Evolutionary conservation across 2,113 vertebrate genomes (phyloP).

Genomic region (Thalassarche chlororhynchos): DNA sequence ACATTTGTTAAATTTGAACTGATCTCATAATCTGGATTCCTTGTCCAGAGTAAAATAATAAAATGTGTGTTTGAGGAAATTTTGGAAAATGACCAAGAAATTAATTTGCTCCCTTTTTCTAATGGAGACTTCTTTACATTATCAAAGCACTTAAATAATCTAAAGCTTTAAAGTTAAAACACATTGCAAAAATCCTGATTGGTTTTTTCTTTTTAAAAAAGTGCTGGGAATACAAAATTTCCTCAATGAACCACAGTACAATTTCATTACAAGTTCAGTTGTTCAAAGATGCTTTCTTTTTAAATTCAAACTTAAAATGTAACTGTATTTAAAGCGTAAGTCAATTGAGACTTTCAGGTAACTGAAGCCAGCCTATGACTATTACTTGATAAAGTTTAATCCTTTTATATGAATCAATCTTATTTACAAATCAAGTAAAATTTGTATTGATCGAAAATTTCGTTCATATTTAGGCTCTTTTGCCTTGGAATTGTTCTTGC

Average conservation of each 20-base stretch:
- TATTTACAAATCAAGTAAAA: neutral
- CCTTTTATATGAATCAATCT: neutral
- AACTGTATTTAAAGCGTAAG: neutral
- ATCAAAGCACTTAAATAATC: conserved; percentile 10
- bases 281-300: conserved; percentile 49
- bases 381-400: neutral
- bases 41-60: neutral
- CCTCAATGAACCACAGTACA: neutral
- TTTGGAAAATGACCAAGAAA: neutral
- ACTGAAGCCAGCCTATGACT: neutral
- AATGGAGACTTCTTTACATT: neutral
- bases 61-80: neutral
- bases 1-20: neutral
- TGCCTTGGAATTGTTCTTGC: neutral
- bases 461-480: neutral
- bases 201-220: neutral
- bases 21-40: neutral
- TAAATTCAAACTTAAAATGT: conserved; percentile 26
- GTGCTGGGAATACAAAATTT: neutral
- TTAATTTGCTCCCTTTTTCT: neutral
- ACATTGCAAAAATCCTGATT: neutral
- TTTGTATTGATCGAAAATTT: neutral
- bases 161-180: conserved; percentile 40
- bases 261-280: neutral
- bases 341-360: neutral